Conservation (phyloP, 2,888 invertebrate species). For the Scelioninae gen. 1 region DNA sequence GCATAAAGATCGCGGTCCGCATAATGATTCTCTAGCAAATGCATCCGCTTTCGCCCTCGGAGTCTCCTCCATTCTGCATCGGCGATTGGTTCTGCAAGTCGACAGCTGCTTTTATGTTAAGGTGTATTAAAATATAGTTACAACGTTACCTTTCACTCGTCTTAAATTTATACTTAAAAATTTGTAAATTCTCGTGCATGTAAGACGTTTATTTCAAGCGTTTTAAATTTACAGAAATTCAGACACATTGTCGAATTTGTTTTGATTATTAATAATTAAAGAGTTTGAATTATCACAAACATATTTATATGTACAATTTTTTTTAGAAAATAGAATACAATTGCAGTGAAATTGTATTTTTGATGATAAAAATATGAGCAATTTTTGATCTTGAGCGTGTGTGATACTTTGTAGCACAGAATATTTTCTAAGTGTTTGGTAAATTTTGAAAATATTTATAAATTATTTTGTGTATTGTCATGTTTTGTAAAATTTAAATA, state of each 20-base stretch:
- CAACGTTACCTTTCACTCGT: conserved; percentile 8
- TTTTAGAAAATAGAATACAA: conserved; percentile 31
- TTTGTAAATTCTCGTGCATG: not conserved
- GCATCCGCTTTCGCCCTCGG: conserved; percentile 93
- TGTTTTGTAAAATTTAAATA: too few species aligned
- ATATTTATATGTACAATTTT: conserved; percentile 12
- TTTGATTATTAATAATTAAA: not conserved
- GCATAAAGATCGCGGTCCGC: conserved; percentile 16
- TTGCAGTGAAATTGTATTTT: not conserved
- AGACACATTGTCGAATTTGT: not conserved
- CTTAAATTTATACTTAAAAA: not conserved
- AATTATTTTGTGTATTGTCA: too few species aligned
- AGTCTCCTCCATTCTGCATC: conserved; percentile 91
- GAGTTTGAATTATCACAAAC: conserved; percentile 9
- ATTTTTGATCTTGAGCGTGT: conserved; percentile 14
- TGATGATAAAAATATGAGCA: conserved; percentile 30
- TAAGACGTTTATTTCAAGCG: not conserved
- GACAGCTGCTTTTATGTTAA: conserved; percentile 88
- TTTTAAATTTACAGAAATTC: not conserved
- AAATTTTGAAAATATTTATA: too few species aligned
- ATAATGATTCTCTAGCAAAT: conserved; percentile 87
- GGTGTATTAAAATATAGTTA: conserved; percentile 72
- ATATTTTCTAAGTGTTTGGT: not conserved
- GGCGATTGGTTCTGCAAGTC: conserved; percentile 93
- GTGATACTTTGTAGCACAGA: not conserved